Evolutionary conservation across 2,888 invertebrate genomes (phyloP).

Genomic region (Lithosia quadra): DNA sequence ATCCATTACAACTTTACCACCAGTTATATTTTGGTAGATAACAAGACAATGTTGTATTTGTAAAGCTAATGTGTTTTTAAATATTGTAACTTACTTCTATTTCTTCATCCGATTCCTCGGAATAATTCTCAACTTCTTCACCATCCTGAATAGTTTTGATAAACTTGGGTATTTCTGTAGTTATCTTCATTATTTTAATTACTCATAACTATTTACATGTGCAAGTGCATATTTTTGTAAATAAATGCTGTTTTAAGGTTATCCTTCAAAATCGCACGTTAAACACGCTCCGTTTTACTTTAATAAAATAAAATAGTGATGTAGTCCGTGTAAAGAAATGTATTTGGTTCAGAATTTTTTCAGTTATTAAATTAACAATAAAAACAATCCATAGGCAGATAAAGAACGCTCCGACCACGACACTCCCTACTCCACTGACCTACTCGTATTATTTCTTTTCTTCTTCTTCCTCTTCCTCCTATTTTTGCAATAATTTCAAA

Average conservation of each 20-base stretch:
- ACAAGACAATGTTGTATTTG: not conserved
- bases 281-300: slow-evolving; percentile 6
- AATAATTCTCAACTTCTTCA: slow-evolving; percentile 92
- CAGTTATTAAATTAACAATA: too few relatives aligned
- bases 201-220: slow-evolving; percentile 33
- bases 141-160: slow-evolving; percentile 95
- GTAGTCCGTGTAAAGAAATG: too few relatives aligned
- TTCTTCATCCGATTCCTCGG: slow-evolving; percentile 93
- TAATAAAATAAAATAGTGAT: not conserved
- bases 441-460: too few relatives aligned
- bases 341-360: too few relatives aligned
- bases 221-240: slow-evolving; percentile 34
- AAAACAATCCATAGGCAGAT: too few relatives aligned
- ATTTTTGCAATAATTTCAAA: too few relatives aligned
- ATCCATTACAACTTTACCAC: too few relatives aligned
- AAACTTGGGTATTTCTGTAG: slow-evolving; percentile 85
- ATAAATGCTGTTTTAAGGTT: slow-evolving; percentile 58
- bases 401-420: too few relatives aligned
- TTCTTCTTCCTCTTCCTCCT: too few relatives aligned
- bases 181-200: slow-evolving; percentile 57
- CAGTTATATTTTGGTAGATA: not conserved
- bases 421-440: too few relatives aligned
- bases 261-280: slow-evolving; percentile 51
- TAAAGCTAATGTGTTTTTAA: not conserved
- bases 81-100: slow-evolving; percentile 87